Base-by-base conservation (phyloP, 1,140 invertebrate genomes). In the Drosophila malerkotliana region DNA sequence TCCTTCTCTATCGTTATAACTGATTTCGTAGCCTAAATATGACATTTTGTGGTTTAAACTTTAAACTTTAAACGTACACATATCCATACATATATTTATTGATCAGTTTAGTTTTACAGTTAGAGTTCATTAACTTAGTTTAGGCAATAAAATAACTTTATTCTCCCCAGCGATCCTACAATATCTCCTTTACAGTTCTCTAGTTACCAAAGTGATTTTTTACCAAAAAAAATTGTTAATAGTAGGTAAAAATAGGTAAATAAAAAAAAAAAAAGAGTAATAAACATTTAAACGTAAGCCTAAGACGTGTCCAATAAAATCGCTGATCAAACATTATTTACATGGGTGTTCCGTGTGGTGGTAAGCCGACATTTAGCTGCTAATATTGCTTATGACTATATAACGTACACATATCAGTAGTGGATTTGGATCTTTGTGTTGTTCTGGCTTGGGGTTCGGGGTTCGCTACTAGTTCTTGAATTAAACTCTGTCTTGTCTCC, bases 381-480 rank as follows among this genome's bases (percentile, higher is more conserved):
- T 87, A 87, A 82, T 82, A 85, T 87, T 87, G 82, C 82, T 87
- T 87, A 87, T 88, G 78, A 87, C 82, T 87, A 87, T 82, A 82
- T 87, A 87, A 87, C 82, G 71, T 85, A 85, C 78, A 82, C 64
- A 79, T 87, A 79, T 85, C 74, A 87, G 74, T 85, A 79, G 60
- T 81, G 73, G 69, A 68, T 85, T 87, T 87, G 82, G 68, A 85
- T 85, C 74, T 71, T 69, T 77, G 66, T 68, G 66, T 49, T 68
- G 34, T 67, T 30, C 18, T 18, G 18, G 18, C 18, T 18, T 49
- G 51, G 21, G 21, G 21, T 21, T 21, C 21, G 2, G 21, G 21
- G 21, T 21, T 21, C 21, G 21, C 21, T 21, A 21, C 28, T 34
- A 34, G 9, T 34, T 10, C 32, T 34, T 34, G 32, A 1, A 9